phyloP scores from a whole-genome alignment of 53 echinoderm and acorn worm species.

The Crossaster papposus region DNA sequence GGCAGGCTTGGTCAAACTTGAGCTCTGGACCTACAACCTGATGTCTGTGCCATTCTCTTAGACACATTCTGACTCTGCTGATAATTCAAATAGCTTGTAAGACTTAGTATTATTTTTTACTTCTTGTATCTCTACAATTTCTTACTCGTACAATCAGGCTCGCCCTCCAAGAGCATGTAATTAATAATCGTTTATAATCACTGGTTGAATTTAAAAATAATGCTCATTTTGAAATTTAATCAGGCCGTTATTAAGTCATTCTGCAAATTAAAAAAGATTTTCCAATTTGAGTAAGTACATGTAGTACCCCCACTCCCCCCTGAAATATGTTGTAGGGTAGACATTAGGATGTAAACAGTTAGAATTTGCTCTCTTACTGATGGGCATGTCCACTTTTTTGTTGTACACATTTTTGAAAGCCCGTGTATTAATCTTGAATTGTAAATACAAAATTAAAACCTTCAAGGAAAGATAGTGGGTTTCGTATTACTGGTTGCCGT shows the following conservation, averaged over 20 bases:
- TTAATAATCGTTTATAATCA: conserved; percentile 4
- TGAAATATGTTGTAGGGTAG: conserved; percentile 48
- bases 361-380: background rate
- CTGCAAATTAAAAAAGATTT: conserved; percentile 38
- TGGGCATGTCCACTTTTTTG: conserved; percentile 52
- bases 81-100: conserved; percentile 9
- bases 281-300: background rate
- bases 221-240: background rate
- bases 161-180: conserved; percentile 37
- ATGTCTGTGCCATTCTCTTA: conserved; percentile 45
- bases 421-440: conserved; percentile 37
- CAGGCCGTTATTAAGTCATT: conserved; percentile 25
- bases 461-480: background rate
- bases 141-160: background rate
- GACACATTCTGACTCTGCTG: conserved; percentile 60
- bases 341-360: conserved; percentile 18
- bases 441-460: conserved; percentile 44
- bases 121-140: background rate
- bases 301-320: conserved; percentile 12
- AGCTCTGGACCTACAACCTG: background rate
- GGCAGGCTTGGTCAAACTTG: background rate
- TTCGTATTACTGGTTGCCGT: conserved; percentile 20
- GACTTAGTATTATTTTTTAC: background rate
- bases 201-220: conserved; percentile 16
- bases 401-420: conserved; percentile 1